These are phyloP conservation scores for Achlya flavicornis DNA, from an alignment of 2,888 invertebrate species.

Conservation along the genomic window DNA sequence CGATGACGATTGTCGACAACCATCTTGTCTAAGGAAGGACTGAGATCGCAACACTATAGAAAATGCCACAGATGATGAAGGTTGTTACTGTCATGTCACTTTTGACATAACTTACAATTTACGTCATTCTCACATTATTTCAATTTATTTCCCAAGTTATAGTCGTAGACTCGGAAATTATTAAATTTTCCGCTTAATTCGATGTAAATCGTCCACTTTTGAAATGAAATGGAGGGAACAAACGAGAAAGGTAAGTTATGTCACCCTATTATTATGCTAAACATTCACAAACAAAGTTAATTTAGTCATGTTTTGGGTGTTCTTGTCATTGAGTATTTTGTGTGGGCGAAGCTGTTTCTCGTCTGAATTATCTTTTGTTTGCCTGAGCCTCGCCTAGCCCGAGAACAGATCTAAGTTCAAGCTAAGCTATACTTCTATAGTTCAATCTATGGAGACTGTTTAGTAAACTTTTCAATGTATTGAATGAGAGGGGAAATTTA, in stretches of 20 bases:
- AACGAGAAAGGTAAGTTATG: conserved; percentile 60
- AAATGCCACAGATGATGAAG: too few species aligned
- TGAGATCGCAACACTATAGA: too few species aligned
- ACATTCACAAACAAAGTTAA: conserved; percentile 15
- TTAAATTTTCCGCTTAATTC: conserved; percentile 21
- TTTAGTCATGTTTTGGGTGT: conserved; percentile 48
- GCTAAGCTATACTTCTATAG: neutral
- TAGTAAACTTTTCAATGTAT: neutral
- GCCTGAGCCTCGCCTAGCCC: conserved; percentile 39
- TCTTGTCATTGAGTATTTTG: conserved; percentile 60
- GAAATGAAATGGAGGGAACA: conserved; percentile 76
- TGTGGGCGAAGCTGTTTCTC: conserved; percentile 75
- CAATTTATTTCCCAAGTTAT: neutral
- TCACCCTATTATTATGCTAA: conserved; percentile 3
- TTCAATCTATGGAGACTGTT: neutral
- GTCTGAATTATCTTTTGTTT: conserved; percentile 72
- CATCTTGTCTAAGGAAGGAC: too few species aligned
- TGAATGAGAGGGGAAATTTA: too few species aligned
- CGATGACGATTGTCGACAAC: too few species aligned
- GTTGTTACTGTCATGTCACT: too few species aligned
- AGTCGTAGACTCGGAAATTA: neutral
- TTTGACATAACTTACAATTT: too few species aligned
- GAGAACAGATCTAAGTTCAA: conserved; percentile 15
- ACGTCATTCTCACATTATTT: neutral
- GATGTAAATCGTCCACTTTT: conserved; percentile 40